Base-by-base conservation (phyloP, 1,140 invertebrate genomes). In the Leguminivora glycinivorella region DNA sequence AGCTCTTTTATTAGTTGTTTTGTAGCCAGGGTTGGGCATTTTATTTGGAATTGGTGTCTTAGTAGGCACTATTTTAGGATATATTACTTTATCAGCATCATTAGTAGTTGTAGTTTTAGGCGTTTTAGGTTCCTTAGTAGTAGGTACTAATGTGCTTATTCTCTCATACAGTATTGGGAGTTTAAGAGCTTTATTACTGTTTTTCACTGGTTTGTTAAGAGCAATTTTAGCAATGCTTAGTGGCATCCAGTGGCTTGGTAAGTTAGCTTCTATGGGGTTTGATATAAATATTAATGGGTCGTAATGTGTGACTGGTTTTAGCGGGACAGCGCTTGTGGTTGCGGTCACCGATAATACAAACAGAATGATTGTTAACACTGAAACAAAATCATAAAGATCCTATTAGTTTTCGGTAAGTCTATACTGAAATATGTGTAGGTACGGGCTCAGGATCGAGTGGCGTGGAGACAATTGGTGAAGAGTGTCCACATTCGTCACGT, bases 181-280 rank as follows among this genome's bases (percentile, higher is more conserved):
- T 60, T 56, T 56, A n/a, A n/a, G n/a, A n/a, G n/a, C n/a, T n/a
- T n/a, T n/a, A n/a, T n/a, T 17, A 52, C 52, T 10, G 22, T 34
- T 25, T 4, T 9, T 12, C 31, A 34, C 56, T 4, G 24, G 25
- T 56, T 24, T n/a, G 6, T 69, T 56, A 5, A 34, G 19, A 19
- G 6, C 52, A 24, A 34, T 67, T 72, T 25, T 47, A 40, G 52
- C 58, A 38, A 67, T 19, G 17, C 29, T 26, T 9, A 40, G 12
- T 29, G 24, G 38, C 14, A 58, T 58, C 56, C 56, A 58, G 22
- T 63, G 58, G 14, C 58, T 17, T 24, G 38, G 38, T 9, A 67
- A 34, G 10, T 34, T 19, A n/a, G 70, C 25, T 68, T 73, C 72
- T 12, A 73, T 29, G 17, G 72, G 72, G 40, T 73, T 73, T 1